Evolutionary conservation across 2,888 invertebrate genomes (phyloP), one percentile per base, ranked within the genome.

Genomic region (Standfussiana lucernea): DNA sequence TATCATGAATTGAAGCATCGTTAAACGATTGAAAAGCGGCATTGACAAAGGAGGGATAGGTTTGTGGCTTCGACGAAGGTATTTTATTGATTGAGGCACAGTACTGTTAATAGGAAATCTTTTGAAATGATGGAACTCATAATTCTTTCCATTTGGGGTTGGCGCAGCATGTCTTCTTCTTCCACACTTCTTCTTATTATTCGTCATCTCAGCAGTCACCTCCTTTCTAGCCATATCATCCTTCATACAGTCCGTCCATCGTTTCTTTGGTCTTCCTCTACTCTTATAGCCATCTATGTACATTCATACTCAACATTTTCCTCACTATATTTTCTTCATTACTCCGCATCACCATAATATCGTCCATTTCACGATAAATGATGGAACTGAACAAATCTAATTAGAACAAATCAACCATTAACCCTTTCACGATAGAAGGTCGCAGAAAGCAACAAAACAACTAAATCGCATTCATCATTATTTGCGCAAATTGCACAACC

Each of bases 401-500:
- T 79, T 53, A 35, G 24, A 61, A 40, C 37, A 69, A 72, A 69
- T 70, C 47, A 62, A 70, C 69, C 32, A 65, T 53, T 67, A 64
- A 72, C 40, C 67, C 45, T 71, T 62, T 47, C 18, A 61, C 42
- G 3, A 35, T 65, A 62, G 62, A 83, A 74, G 11, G 28, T 1
- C 50, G 71, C 37, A 67, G 75, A 83, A 77, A 80, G 80, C 40
- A 65, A 79, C 66, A 64, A 53, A 59, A 65, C 35, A 70, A 72
- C 35, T 28, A 68, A 76, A 73, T 32, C 70, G 64, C 56, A 74
- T 72, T 67, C 50, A 59, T 80, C 79, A 80, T 82, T 84, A 84
- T 86, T 86, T 75, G 87, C 82, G 79, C 75, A 85, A 87, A 82
- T 81, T 82, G 83, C 72, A 84, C 85, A 79, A 40, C 85, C 84